phyloP scores from a whole-genome alignment of 2,797 vertebrate genomes.

The Rhyacichthys aspro region DNA sequence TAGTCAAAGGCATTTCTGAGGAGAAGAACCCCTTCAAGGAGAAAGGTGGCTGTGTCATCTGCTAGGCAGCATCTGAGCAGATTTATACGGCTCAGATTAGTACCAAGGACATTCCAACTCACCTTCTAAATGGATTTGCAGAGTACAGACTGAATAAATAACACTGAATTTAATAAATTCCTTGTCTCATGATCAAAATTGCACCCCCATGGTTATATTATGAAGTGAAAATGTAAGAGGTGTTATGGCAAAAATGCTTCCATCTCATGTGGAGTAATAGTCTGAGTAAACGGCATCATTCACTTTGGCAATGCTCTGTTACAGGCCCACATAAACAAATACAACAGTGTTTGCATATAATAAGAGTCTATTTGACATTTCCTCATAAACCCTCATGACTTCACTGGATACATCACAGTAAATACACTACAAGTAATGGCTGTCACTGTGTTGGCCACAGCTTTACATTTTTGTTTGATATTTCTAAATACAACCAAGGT shows the following conservation, averaged over 20 bases:
- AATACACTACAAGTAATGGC: not conserved
- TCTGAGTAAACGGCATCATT: conserved; percentile 43
- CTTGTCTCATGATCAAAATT: conserved; percentile 41
- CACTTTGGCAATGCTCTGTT: conserved; percentile 28
- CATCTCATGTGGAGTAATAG: conserved; percentile 37
- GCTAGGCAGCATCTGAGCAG: conserved; percentile 77
- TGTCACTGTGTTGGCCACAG: not conserved
- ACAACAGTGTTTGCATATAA: conserved; percentile 9
- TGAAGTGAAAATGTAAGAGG: conserved; percentile 58
- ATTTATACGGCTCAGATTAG: conserved; percentile 66
- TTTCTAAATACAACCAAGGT: no score
- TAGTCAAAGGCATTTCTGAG: conserved; percentile 95
- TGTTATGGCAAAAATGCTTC: conserved; percentile 44
- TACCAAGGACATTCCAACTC: conserved; percentile 59
- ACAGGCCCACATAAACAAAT: conserved; percentile 7
- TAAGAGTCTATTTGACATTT: conserved; percentile 1
- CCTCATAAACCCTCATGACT: conserved; percentile 6
- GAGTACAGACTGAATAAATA: conserved; percentile 47
- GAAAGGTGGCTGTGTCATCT: conserved; percentile 94
- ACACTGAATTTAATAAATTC: conserved; percentile 31
- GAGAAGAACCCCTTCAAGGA: conserved; percentile 99
- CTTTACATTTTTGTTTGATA: no score
- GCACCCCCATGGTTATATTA: conserved; percentile 40
- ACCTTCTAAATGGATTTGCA: conserved; percentile 59
- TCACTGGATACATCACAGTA: not conserved